These are phyloP conservation scores for Polyergus mexicanus DNA, from an alignment of 1,140 invertebrate species.

Conservation along the genomic window DNA sequence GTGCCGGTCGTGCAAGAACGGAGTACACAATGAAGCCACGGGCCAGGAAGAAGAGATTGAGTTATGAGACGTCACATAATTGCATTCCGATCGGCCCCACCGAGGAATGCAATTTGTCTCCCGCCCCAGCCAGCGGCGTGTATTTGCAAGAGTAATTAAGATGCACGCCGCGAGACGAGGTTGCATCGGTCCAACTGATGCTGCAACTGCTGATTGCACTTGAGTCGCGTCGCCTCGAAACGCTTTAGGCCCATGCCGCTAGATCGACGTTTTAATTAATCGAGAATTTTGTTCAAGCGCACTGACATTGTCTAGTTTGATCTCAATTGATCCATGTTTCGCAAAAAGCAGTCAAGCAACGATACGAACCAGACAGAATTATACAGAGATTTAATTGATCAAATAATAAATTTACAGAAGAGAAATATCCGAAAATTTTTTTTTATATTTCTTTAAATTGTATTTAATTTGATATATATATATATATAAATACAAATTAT, in stretches of 20 bases:
- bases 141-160: slow-evolving; percentile 58
- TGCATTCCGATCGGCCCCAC: slow-evolving; percentile 64
- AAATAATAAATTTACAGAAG: not conserved
- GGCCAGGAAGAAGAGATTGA: slow-evolving; percentile 65
- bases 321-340: not conserved
- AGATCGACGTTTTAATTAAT: slow-evolving; percentile 39
- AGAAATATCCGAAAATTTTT: not conserved
- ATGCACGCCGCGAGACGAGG: slow-evolving; percentile 41
- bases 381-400: not conserved
- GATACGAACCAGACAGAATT: not conserved
- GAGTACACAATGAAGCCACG: slow-evolving; percentile 6
- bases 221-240: slow-evolving; percentile 19
- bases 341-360: not conserved
- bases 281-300: slow-evolving; percentile 9
- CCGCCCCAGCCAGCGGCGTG: slow-evolving; percentile 10
- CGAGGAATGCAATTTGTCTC: slow-evolving; percentile 69
- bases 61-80: slow-evolving; percentile 75
- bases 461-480: not conserved
- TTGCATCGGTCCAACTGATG: slow-evolving; percentile 7
- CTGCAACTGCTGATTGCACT: slow-evolving; percentile 32
- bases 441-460: not conserved
- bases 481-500: no score
- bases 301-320: not conserved
- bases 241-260: not conserved
- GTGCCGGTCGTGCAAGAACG: slow-evolving; percentile 56